Base-by-base conservation (phyloP, 2,797 vertebrate genomes). In the Tapirus indicus region DNA sequence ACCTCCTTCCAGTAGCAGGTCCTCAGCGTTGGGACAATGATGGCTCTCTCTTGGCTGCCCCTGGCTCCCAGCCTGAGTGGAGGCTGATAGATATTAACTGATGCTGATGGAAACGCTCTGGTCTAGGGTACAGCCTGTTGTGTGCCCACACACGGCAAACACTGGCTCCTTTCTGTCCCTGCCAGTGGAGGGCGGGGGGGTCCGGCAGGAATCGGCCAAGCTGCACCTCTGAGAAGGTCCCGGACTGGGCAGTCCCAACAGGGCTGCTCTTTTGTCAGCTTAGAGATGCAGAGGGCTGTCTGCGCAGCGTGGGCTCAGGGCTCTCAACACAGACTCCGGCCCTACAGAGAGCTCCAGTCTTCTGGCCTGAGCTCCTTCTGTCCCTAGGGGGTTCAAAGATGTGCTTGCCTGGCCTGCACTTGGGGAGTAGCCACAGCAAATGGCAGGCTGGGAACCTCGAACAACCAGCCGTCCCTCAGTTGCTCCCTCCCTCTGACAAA, bases 141-240 rank as follows among this genome's bases (percentile, higher is more conserved):
- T 80, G 75, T 54, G 68, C 96, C 97, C 94, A 96, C 96, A 56
- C 91, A 0, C 0, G 0, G 88, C 27, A 32, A 49, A 97, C 97
- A 97, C 97, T 94, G 88, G 83, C 56, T 97, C 88, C 85, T 84
- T 97, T 98, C 94, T 98, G 91, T 86, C 68, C 66, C 41, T 17
- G 47, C 25, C 6, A 10, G 74, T 5, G 35, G 41, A 35, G 38
- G 35, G 38, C 38, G 17, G 91, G 88, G 54, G 78, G 72, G 21
- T 60, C 86, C 5, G 6, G 72, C 66, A 47, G 13, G 2, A 16
- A 12, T 14, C 49, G 52, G 64, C 27, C 0, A 0, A 71, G 41
- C 72, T 4, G 11, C 0, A 10, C 90, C 62, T 64, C 77, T 4
- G 0, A 91, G 95, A 79, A 58, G 94, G 84, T 21, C 77, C 79